Conservation (phyloP, 2,797 vertebrate genomes). For the Tarsius wallacei region DNA sequence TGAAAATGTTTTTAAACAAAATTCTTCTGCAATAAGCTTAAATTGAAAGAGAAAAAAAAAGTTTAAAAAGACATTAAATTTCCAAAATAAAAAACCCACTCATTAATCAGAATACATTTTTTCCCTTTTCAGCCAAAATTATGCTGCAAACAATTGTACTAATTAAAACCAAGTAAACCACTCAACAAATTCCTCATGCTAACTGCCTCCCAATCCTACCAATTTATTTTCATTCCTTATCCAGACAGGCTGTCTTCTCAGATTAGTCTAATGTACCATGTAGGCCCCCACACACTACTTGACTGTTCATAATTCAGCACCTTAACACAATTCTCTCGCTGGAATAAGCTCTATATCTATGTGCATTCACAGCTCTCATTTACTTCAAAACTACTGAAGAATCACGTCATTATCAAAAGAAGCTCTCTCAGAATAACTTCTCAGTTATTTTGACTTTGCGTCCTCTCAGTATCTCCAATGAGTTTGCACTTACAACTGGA, state of each 20-base stretch:
- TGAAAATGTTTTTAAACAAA: constrained; percentile 93
- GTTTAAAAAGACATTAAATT: constrained; percentile 35
- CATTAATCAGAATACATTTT: constrained; percentile 21
- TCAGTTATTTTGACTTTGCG: constrained; percentile 18
- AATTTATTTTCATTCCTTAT: constrained; percentile 35
- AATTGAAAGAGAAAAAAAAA: constrained; percentile 70
- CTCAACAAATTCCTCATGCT: background rate
- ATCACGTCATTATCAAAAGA: background rate
- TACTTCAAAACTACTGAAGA: constrained; percentile 39
- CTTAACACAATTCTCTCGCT: background rate
- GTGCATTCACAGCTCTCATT: background rate
- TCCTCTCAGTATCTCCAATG: background rate
- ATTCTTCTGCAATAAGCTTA: constrained; percentile 98
- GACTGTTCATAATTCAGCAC: background rate
- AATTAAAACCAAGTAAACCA: constrained; percentile 40
- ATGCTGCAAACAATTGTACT: constrained; percentile 9
- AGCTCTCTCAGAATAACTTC: background rate
- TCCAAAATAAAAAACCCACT: background rate
- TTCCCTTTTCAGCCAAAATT: constrained; percentile 40
- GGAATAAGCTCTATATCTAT: background rate
- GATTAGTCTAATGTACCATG: background rate
- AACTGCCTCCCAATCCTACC: background rate
- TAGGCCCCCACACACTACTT: background rate
- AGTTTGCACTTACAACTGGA: background rate
- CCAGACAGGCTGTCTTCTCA: background rate